Base-by-base conservation (phyloP, 2,888 invertebrate genomes). In the Amblyjoppa proteus region DNA sequence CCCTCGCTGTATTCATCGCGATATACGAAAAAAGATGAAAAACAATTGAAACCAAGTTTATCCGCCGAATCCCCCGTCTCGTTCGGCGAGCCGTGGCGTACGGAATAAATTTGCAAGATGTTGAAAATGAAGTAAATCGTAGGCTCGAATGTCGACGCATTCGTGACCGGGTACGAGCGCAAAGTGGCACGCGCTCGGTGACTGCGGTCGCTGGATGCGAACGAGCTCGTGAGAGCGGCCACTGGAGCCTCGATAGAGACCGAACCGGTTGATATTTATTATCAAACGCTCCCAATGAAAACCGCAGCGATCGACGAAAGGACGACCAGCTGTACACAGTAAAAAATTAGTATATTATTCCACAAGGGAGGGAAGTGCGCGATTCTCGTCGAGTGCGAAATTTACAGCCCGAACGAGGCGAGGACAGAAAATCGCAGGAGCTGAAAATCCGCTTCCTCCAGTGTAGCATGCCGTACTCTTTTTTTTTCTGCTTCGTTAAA, bases 241-340 rank as follows among this genome's bases (percentile, higher is more conserved):
- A n/a, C 58, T 13, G 31, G 58, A 49, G 49, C 41, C 58, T 58
- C 58, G 45, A 20, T 41, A 13, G 56, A 9, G 56, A 25, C 20
- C 69, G 41, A 83, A 83, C 75, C 75, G 79, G 79, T 83, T 83
- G 64, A 79, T 70, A 83, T 75, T 70, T 34, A 75, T 75, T 79
- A 69, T 64, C 56, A 38, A 66, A 75, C 56, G 69, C 69, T 74
- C n/a, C 61, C 66, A 69, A 83, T 74, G 58, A 74, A 74, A 74
- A 73, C 56, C 45, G 28, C 34, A 2, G 13, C 68, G 53, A 73
- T 66, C 56, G 25, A 25, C 56, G 56, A 56, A 20, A 25, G 56
- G 20, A 56, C 56, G 56, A 56, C 0, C 53, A 20, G 20, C n/a
- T 34, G 7, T 34, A 7, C 34, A 7, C 34, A 34, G 7, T 34